A percentile compares a stretch with the other conserved stretches of the same genome.
phyloP scores from a whole-genome alignment of 2,113 vertebrate species.

The Etheostoma spectabile region DNA sequence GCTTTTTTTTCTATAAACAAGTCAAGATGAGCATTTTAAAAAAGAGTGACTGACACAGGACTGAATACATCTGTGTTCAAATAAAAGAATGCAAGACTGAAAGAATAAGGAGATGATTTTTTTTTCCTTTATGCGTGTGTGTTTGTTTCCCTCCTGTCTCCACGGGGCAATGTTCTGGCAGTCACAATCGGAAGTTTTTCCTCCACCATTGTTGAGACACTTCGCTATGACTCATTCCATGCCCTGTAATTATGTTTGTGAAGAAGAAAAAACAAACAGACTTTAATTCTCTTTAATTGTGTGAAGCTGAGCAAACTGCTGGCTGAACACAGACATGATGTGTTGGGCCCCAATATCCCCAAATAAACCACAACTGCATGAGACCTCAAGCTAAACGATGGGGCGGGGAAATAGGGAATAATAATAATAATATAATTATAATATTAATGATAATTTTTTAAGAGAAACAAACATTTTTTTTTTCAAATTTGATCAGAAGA shows the following conservation, averaged over 20 bases:
- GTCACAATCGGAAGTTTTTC: conserved; percentile 77
- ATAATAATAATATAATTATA: neutral
- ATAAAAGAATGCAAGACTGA: conserved; percentile 53
- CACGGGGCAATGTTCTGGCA: conserved; percentile 74
- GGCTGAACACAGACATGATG: conserved; percentile 48
- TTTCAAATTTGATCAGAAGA: conserved; percentile 25
- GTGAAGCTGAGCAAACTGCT: conserved; percentile 60
- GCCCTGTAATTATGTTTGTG: conserved; percentile 74
- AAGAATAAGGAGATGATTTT: conserved; percentile 70
- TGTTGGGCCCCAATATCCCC: conserved; percentile 60
- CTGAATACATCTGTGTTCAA: conserved; percentile 59
- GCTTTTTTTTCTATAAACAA: conserved; percentile 49
- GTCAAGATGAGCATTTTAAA: conserved; percentile 28
- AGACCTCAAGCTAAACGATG: conserved; percentile 36
- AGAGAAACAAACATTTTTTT: conserved; percentile 9
- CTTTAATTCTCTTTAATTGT: conserved; percentile 78
- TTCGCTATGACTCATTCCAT: conserved; percentile 74
- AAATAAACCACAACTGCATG: conserved; percentile 44
- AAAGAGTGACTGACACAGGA: conserved; percentile 55
- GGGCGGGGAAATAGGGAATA: neutral
- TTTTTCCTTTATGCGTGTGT: conserved; percentile 26
- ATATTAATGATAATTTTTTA: neutral
- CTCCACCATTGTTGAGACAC: conserved; percentile 68
- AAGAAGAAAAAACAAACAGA: conserved; percentile 57
- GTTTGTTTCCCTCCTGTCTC: conserved; percentile 69